Evolutionary conservation across 2,888 invertebrate genomes (phyloP).

Genomic region (Tridacna crocea): DNA sequence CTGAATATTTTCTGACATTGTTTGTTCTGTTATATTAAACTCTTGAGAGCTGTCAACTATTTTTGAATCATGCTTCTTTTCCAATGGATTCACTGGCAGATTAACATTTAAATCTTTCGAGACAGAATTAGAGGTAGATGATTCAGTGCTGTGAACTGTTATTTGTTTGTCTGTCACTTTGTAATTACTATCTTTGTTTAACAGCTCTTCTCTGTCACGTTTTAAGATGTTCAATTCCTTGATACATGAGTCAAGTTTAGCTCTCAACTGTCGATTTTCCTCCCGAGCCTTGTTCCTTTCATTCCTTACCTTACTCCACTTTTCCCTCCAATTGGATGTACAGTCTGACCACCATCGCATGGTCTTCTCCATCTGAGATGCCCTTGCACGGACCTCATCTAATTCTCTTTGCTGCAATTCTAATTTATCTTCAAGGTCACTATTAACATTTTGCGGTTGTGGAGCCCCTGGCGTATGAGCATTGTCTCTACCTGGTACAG

Average conservation of each 20-base stretch:
- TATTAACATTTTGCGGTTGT: conserved; percentile 66
- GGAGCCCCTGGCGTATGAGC: conserved; percentile 63
- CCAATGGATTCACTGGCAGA: not conserved
- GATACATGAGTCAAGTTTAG: conserved; percentile 89
- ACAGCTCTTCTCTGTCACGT: conserved; percentile 91
- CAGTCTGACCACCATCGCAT: conserved; percentile 99
- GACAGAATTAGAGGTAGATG: conserved; percentile 35
- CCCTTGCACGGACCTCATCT: conserved; percentile 96
- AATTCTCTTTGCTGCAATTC: conserved; percentile 91
- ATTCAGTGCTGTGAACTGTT: not conserved
- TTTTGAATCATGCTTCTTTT: not conserved
- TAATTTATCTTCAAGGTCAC: conserved; percentile 85
- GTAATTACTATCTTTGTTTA: conserved; percentile 86
- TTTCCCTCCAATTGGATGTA: conserved; percentile 97
- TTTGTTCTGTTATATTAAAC: conserved; percentile 12
- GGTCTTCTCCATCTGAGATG: conserved; percentile 99
- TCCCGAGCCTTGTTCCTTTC: conserved; percentile 97
- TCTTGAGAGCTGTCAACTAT: not conserved
- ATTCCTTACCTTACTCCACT: conserved; percentile 95
- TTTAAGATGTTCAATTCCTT: conserved; percentile 88
- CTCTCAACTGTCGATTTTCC: conserved; percentile 92
- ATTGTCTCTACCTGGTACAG: conserved; percentile 64
- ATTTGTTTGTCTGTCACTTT: conserved; percentile 7
- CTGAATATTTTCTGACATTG: not conserved
- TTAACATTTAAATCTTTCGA: not conserved